Conservation (phyloP, 2,888 invertebrate genomes). For the Hermodice carunculata region DNA sequence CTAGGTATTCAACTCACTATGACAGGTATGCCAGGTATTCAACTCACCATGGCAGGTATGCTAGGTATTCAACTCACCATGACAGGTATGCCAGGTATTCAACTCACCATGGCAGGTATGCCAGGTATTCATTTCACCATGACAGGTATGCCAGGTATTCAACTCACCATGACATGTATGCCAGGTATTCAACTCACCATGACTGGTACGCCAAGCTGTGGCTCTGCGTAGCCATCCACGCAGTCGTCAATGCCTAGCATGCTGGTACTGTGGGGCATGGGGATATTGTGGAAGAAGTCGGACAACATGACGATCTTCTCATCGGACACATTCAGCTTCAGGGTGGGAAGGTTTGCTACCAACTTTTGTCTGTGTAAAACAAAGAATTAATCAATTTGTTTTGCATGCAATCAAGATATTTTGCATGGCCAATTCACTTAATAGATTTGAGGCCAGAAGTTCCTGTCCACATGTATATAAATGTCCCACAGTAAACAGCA, state of each 20-base stretch:
- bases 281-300: slow-evolving; percentile 75
- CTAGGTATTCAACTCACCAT: neutral
- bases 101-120: neutral
- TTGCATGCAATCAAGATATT: too few species aligned
- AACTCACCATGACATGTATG: too few species aligned
- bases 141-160: too few species aligned
- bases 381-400: too few species aligned
- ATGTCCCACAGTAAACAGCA: too few species aligned
- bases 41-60: too few species aligned
- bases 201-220: slow-evolving; percentile 3
- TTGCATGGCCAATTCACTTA: too few species aligned
- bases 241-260: slow-evolving; percentile 58
- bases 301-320: slow-evolving; percentile 77
- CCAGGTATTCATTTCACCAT: too few species aligned
- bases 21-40: too few species aligned
- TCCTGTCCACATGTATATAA: too few species aligned
- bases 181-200: slow-evolving; percentile 25
- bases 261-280: slow-evolving; percentile 68
- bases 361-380: slow-evolving; percentile 78
- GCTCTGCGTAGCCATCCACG: slow-evolving; percentile 45
- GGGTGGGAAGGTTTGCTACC: slow-evolving; percentile 79
- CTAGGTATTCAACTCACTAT: too few species aligned
- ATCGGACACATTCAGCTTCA: slow-evolving; percentile 84
- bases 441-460: too few species aligned
- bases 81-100: neutral